Percentiles rank a stretch among this genome's conserved stretches.
These are phyloP conservation scores for Oopsacas minuta DNA, from an alignment of 37 sponge, comb jelly and placozoan species.

Conservation along the genomic window DNA sequence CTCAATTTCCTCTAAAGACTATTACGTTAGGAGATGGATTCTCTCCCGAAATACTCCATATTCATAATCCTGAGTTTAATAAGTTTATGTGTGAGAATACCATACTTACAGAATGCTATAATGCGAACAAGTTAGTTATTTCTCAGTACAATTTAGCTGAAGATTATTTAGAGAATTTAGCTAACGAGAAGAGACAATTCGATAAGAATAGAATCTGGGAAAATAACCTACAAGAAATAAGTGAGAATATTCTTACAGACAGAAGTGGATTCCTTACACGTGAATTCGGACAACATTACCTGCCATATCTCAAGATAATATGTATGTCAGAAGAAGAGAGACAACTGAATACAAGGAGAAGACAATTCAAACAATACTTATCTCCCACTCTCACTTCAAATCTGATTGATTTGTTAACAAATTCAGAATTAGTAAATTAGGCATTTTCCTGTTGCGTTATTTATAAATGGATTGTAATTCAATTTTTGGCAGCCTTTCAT, in stretches of 20 bases:
- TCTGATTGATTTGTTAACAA: neutral
- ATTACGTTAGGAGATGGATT: neutral
- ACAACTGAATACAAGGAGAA: neutral
- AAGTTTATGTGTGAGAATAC: neutral
- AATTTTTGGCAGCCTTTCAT: neutral
- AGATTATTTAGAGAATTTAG: neutral
- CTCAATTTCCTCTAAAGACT: neutral
- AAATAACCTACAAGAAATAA: neutral
- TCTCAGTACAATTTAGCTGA: neutral
- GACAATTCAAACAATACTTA: neutral
- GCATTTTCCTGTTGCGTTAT: neutral
- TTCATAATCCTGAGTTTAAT: neutral
- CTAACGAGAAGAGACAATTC: neutral
- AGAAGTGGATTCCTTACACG: neutral
- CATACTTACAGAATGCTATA: neutral
- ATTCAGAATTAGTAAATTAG: neutral
- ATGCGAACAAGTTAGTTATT: neutral
- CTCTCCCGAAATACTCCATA: neutral
- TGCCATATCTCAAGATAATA: neutral
- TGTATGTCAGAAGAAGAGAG: neutral
- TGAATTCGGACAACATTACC: neutral
- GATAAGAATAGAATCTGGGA: neutral
- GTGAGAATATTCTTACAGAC: neutral
- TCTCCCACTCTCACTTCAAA: neutral
- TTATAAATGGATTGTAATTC: conserved; percentile 9